A percentile compares a stretch with the other conserved stretches of the same genome.
phyloP scores from a whole-genome alignment of 2,113 vertebrate genomes.

The Anoura caudifer region DNA sequence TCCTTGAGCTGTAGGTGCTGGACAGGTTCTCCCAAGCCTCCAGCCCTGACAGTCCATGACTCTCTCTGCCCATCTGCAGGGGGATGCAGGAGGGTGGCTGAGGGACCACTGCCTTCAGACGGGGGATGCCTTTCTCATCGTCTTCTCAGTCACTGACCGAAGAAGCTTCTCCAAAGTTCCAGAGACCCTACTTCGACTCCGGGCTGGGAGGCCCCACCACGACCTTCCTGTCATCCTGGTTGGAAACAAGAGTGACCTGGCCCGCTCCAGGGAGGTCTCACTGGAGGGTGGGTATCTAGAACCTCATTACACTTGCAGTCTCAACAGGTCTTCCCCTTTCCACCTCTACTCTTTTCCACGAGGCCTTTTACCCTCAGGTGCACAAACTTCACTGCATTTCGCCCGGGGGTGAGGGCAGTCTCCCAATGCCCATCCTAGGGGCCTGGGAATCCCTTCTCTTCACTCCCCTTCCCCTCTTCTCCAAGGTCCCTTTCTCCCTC shows the following conservation, averaged over 20 bases:
- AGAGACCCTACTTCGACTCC: constrained; percentile 84
- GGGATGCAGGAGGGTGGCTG: constrained; percentile 74
- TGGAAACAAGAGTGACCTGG: constrained; percentile 92
- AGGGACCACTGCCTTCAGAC: constrained; percentile 88
- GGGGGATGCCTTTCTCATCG: constrained; percentile 90
- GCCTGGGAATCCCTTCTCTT: neutral
- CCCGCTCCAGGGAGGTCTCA: constrained; percentile 88
- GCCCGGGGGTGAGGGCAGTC: neutral
- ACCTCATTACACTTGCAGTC: neutral
- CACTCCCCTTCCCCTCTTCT: neutral
- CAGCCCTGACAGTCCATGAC: neutral
- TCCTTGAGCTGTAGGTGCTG: neutral
- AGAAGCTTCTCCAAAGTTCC: constrained; percentile 89
- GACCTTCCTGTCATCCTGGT: constrained; percentile 92
- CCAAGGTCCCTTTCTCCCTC: neutral
- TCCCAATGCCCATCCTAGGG: neutral
- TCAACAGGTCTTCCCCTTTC: neutral
- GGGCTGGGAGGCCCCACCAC: constrained; percentile 87
- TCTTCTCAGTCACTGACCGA: constrained; percentile 92
- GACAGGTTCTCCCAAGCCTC: neutral
- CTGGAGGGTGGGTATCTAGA: constrained; percentile 81
- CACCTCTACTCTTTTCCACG: neutral
- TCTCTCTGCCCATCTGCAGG: constrained; percentile 54
- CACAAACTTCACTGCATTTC: neutral
- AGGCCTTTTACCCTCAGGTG: neutral